A percentile compares a stretch with the other conserved stretches of the same genome.
Evolutionary conservation across 2,888 invertebrate genomes (phyloP).

Genomic region (Cheilosia grossa): DNA sequence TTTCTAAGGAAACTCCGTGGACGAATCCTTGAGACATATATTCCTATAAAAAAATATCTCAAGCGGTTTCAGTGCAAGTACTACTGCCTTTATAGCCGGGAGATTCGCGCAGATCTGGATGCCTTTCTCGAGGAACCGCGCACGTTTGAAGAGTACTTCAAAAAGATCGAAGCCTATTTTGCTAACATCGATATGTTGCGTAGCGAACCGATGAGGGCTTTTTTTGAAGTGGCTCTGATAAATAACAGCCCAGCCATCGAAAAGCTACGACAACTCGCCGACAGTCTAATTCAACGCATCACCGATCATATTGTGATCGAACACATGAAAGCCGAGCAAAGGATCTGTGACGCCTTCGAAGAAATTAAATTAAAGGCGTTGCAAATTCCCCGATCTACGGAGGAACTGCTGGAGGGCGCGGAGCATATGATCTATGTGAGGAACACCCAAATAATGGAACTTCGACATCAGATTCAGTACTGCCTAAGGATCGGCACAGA

Average conservation of each 20-base stretch:
- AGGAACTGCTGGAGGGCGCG: slow-evolving; percentile 91
- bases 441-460: slow-evolving; percentile 87
- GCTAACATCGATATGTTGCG: slow-evolving; percentile 86
- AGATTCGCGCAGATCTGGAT: slow-evolving; percentile 84
- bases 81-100: slow-evolving; percentile 84
- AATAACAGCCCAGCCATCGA: slow-evolving; percentile 86
- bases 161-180: slow-evolving; percentile 86
- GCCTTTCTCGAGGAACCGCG: slow-evolving; percentile 84
- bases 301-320: slow-evolving; percentile 86
- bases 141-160: slow-evolving; percentile 86
- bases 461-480: slow-evolving; percentile 88
- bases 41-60: slow-evolving; percentile 85
- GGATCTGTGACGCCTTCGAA: slow-evolving; percentile 89
- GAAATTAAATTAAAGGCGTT: slow-evolving; percentile 88
- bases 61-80: slow-evolving; percentile 85
- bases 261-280: slow-evolving; percentile 86
- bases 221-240: slow-evolving; percentile 87
- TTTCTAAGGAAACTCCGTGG: slow-evolving; percentile 84
- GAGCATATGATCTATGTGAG: slow-evolving; percentile 92
- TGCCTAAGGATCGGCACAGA: slow-evolving; percentile 87
- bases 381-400: slow-evolving; percentile 90
- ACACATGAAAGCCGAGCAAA: slow-evolving; percentile 87
- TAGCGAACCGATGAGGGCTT: slow-evolving; percentile 87
- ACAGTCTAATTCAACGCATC: slow-evolving; percentile 86
- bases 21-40: slow-evolving; percentile 85